Evolutionary conservation across 2,888 invertebrate species (phyloP), one percentile per base, ranked within the genome.

Genomic region (Opisthograptis luteolata): DNA sequence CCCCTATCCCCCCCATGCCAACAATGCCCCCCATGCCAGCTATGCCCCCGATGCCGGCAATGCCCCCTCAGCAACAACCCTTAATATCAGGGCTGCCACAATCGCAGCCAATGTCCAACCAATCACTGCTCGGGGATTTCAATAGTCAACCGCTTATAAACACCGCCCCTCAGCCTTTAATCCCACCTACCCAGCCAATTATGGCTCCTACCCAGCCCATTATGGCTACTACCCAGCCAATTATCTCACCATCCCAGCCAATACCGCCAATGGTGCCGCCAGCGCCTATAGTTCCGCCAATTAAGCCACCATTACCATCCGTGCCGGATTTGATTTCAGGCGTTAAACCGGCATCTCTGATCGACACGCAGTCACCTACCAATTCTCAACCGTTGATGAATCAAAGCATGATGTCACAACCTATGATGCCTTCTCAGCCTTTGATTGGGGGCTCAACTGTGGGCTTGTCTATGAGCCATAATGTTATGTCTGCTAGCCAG

Each of bases 251-350:
- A 10, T 35, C 27, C 12, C 62, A 57, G 35, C 58, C 65, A 4
- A 30, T 48, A 6, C 49, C 49, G 8, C 43, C 49, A 12, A 44
- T 57, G 43, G 10, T 56, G 2, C 40, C 62, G 5, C 65, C 75
- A n/a, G 44, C 50, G 12, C 44, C 50, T 9, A 41, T 55, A 35
- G 15, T 54, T 0, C 40, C 62, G 9, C 73, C 79, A 1, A 27
- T 72, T 0, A 79, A 76, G 59, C 76, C 81, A 0, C 58, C 72
- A 8, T 55, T 70, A 1, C 60, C 73, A 0, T 8, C 70, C 0
- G 76, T 87, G 0, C 87, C 88, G 0, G 87, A 89, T 61, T 57
- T 87, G 1, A 87, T 87, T 25, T 84, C 90, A 0, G 84, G 80
- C 0, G 82, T 85, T 0, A 84, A 86, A 62, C 81, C 63, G 6